Base-by-base conservation (phyloP, 2,888 invertebrate species). In the Empis stercorea region DNA sequence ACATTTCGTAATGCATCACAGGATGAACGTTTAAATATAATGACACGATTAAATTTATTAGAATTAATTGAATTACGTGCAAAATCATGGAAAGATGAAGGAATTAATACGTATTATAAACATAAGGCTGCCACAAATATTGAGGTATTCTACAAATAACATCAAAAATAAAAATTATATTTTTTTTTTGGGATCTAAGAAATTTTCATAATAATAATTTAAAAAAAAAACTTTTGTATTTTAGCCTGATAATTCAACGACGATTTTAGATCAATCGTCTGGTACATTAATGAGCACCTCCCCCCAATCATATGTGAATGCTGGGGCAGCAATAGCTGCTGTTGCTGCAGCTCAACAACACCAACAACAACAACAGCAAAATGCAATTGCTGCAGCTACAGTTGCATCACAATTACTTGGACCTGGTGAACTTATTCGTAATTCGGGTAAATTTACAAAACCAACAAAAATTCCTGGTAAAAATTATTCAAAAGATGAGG, bases 401-500 rank as follows among this genome's bases (percentile, higher is more conserved):
- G 17, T 11, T 13, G 14, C n/a, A 23, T n/a, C 13, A 39, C 73
- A 74, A n/a, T 68, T 86, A 57, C 75, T 89, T 56, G 79, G 74
- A 52, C 87, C 88, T 40, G 91, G 89, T 45, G 91, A 91, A 70
- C 76, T 91, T 45, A 78, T 91, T 57, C 87, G 87, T 68, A 80
- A 85, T 49, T 91, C 89, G 36, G 91, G 91, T 48, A 91, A 91
- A 71, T 91, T 87, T 69, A 73, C 80, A 45, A 87, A 87, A 67
- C 89, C 91, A 37, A 88, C 89, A 11, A 84, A 88, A 69, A 87
- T 92, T 58, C 87, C 89, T 43, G 89, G 89, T 57, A 92, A 92
- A 71, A 91, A 87, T 65, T 92, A 91, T 71, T 89, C 88, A 61
- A 91, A 93, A 68, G 93, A 94, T 65, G 94, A 95, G 72, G 87